Conservation (phyloP, 1,140 invertebrate genomes). For the Zaprionus taronus region DNA sequence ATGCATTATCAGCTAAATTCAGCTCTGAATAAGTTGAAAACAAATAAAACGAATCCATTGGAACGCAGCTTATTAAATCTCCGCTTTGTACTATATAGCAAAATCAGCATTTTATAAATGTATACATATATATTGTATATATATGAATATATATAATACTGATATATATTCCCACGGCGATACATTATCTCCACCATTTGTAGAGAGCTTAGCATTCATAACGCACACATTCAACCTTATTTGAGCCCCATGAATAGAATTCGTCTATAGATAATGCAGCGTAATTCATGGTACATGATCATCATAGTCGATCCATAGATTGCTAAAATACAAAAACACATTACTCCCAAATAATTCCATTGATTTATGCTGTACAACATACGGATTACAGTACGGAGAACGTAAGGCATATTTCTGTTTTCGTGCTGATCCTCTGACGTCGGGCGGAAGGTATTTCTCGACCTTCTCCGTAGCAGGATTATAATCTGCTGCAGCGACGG, state of each 20-base stretch:
- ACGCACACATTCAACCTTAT: neutral
- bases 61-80: neutral
- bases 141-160: neutral
- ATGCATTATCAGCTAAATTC: neutral
- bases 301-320: constrained; percentile 54
- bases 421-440: neutral
- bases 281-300: constrained; percentile 1
- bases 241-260: neutral
- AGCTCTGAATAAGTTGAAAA: neutral
- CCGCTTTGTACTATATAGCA: neutral
- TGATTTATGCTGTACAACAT: constrained; percentile 25
- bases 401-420: constrained; percentile 51
- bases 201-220: neutral
- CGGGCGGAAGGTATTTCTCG: constrained; percentile 40
- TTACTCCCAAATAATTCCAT: neutral
- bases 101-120: neutral
- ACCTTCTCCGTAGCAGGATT: constrained; percentile 38
- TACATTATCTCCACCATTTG: neutral
- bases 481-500: constrained; percentile 55
- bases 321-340: constrained; percentile 39
- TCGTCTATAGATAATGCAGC: neutral
- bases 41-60: neutral
- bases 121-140: neutral
- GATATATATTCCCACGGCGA: neutral
- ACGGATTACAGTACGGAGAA: constrained; percentile 64